Evolutionary conservation across 1,140 invertebrate species (phyloP).

Genomic region (Pectinophora gossypiella): DNA sequence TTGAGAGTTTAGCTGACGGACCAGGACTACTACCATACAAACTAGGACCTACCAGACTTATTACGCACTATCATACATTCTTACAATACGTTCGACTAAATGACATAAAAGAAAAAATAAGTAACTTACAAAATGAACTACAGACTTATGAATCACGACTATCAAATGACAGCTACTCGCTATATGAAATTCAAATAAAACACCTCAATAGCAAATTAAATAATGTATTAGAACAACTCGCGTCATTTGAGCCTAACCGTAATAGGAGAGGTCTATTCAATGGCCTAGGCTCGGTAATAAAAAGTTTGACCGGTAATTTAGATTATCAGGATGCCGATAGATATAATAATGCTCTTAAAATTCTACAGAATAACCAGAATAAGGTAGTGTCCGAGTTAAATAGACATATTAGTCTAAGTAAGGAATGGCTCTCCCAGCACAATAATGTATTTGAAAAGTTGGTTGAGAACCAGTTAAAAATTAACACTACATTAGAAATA

Average conservation of each 20-base stretch:
- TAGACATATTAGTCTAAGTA: background rate
- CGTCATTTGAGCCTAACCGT: background rate
- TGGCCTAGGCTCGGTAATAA: slow-evolving; percentile 3
- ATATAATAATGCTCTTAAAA: slow-evolving; percentile 3
- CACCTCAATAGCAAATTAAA: slow-evolving; percentile 1
- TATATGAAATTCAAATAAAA: background rate
- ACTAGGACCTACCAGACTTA: background rate
- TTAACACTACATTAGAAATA: background rate
- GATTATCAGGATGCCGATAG: slow-evolving; percentile 3
- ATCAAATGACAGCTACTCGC: background rate
- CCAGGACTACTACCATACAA: slow-evolving; percentile 6
- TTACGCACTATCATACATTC: slow-evolving; percentile 2
- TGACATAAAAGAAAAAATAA: background rate
- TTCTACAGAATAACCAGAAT: slow-evolving; percentile 4
- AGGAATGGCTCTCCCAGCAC: background rate
- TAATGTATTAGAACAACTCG: background rate
- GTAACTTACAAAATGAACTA: background rate
- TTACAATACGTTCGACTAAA: slow-evolving; percentile 8
- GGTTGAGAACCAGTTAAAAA: background rate
- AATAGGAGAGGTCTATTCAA: background rate
- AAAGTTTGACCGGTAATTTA: slow-evolving; percentile 3
- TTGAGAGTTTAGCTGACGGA: slow-evolving; percentile 1
- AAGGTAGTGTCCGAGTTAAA: too few species aligned
- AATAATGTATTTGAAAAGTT: background rate
- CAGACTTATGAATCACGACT: background rate